phyloP scores from a whole-genome alignment of 2,888 invertebrate genomes.

The Deilephila elpenor region DNA sequence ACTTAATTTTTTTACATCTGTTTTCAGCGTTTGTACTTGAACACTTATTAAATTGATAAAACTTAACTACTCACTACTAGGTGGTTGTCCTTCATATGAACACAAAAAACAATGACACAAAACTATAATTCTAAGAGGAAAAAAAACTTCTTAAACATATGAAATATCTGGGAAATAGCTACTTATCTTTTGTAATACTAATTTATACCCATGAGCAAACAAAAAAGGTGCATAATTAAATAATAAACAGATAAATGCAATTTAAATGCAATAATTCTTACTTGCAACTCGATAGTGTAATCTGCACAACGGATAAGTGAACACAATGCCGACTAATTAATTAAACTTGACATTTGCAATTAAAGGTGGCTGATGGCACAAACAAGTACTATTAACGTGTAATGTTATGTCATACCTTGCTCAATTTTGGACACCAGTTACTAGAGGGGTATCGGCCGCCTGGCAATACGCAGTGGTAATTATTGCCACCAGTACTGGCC shows the following conservation, averaged over 20 bases:
- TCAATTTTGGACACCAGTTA: conserved; percentile 79
- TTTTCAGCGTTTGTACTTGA: neutral
- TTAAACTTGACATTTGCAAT: conserved; percentile 32
- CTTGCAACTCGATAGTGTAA: conserved; percentile 27
- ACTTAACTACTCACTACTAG: conserved; percentile 5
- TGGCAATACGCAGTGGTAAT: conserved; percentile 74
- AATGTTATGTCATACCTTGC: conserved; percentile 72
- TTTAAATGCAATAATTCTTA: conserved; percentile 27
- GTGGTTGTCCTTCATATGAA: conserved; percentile 19
- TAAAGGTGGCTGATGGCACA: conserved; percentile 33
- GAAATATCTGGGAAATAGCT: neutral
- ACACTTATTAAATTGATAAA: neutral
- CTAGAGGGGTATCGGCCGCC: conserved; percentile 74
- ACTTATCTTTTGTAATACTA: neutral
- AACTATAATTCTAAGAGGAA: neutral
- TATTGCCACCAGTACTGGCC: conserved; percentile 86
- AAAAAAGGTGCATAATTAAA: conserved; percentile 33
- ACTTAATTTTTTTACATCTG: too few relatives aligned
- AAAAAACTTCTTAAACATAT: conserved; percentile 1
- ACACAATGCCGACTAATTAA: conserved; percentile 29
- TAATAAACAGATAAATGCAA: conserved; percentile 28
- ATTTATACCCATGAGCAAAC: conserved; percentile 4
- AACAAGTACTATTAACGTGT: conserved; percentile 42
- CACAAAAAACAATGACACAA: neutral
- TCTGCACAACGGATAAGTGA: conserved; percentile 29